Percentiles rank a stretch among this genome's conserved stretches.
These are phyloP conservation scores for Schizopygopsis pylzovi DNA, from an alignment of 2,797 vertebrate genomes.

Conservation along the genomic window DNA sequence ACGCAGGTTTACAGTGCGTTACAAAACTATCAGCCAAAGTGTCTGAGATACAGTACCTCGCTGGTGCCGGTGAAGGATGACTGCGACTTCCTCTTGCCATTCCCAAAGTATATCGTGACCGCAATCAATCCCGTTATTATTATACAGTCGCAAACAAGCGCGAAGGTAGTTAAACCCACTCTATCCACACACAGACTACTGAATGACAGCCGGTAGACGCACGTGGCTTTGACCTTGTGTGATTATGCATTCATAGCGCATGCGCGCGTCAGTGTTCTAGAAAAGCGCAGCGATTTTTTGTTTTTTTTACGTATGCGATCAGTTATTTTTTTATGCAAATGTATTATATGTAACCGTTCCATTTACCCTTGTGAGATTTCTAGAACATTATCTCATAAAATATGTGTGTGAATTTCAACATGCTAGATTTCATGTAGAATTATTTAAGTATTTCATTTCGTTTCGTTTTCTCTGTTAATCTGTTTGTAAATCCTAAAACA, in stretches of 20 bases:
- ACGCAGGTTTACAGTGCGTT: neutral
- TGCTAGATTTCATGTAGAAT: neutral
- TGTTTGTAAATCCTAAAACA: neutral
- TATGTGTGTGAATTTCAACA: neutral
- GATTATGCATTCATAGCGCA: conserved; percentile 47
- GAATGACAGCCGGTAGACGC: neutral
- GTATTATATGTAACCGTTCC: neutral
- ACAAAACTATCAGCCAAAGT: neutral
- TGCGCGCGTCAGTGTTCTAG: conserved; percentile 46
- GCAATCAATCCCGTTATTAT: neutral
- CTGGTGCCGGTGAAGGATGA: conserved; percentile 65
- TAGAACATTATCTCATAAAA: neutral
- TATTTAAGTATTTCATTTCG: neutral
- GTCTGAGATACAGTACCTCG: conserved; percentile 66
- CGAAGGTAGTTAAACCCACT: neutral
- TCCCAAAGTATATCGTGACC: neutral
- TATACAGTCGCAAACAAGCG: neutral
- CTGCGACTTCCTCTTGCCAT: conserved; percentile 81
- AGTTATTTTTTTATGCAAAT: neutral
- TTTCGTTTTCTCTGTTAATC: neutral
- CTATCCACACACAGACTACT: neutral
- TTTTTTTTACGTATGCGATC: neutral
- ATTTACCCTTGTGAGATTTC: neutral
- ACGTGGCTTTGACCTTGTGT: conserved; percentile 67
- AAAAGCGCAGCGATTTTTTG: neutral